Conservation (phyloP, 2,113 vertebrate species). For the Nothocercus nigrocapillus region DNA sequence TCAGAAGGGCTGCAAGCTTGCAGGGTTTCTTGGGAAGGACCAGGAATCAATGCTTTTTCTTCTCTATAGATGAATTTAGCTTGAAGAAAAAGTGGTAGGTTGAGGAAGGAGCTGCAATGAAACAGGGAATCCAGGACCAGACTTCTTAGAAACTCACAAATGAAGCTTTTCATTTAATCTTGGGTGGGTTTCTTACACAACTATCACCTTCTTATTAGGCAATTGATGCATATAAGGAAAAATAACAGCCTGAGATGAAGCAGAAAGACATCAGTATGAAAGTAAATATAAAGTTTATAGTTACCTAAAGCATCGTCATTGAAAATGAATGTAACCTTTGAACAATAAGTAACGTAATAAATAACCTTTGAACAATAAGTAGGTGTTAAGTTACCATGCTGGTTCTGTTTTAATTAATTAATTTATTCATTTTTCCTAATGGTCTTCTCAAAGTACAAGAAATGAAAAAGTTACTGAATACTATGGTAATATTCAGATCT, state of each 20-base stretch:
- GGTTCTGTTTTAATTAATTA: background rate
- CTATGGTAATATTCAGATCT: background rate
- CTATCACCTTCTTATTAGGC: background rate
- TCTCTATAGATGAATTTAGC: background rate
- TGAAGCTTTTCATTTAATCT: background rate
- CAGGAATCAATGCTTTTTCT: background rate
- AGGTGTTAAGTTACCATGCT: background rate
- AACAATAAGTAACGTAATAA: background rate
- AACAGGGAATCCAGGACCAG: background rate
- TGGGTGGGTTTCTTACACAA: background rate
- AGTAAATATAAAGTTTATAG: background rate
- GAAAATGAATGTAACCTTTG: background rate
- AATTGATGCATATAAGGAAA: background rate
- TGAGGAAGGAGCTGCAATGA: background rate
- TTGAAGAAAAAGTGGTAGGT: background rate
- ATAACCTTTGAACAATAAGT: background rate
- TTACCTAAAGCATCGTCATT: background rate
- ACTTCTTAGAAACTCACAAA: background rate
- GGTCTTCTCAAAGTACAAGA: background rate
- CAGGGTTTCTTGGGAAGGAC: background rate
- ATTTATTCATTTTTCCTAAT: background rate
- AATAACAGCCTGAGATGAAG: background rate
- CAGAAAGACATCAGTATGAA: background rate
- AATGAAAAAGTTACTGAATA: background rate
- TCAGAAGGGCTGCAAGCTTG: background rate